Percentiles rank a stretch among this genome's conserved stretches.
These are phyloP conservation scores for Otocyon megalotis DNA, from an alignment of 2,113 vertebrate species.

Conservation along the genomic window DNA sequence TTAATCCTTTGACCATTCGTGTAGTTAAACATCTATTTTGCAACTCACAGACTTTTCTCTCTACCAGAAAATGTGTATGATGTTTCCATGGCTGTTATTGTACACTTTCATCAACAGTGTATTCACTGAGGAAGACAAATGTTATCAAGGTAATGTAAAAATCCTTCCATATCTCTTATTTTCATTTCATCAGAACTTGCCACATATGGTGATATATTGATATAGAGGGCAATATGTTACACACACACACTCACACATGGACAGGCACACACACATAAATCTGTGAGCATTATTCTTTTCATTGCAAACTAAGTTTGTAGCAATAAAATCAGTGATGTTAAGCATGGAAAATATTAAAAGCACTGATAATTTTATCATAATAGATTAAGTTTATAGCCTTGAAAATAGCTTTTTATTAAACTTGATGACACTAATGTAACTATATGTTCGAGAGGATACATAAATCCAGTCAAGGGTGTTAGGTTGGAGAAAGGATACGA, in stretches of 20 bases:
- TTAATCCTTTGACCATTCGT: not conserved
- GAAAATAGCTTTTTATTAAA: conserved; percentile 81
- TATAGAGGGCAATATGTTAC: conserved; percentile 47
- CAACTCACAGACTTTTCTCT: not conserved
- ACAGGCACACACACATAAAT: not conserved
- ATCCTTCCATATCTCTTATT: conserved; percentile 18
- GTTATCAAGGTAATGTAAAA: conserved; percentile 35
- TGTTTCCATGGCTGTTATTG: conserved; percentile 52
- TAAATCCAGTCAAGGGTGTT: conserved; percentile 75
- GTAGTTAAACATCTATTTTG: not conserved
- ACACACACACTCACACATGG: not conserved
- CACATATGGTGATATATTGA: conserved; percentile 42
- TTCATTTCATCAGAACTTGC: not conserved
- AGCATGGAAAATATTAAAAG: conserved; percentile 83
- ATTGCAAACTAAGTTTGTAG: conserved; percentile 72
- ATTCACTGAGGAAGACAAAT: conserved; percentile 77
- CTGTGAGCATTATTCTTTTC: conserved; percentile 70
- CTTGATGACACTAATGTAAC: conserved; percentile 54
- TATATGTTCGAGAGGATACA: conserved; percentile 58
- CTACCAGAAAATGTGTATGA: conserved; percentile 11
- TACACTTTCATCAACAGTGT: conserved; percentile 51
- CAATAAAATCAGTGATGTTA: conserved; percentile 83
- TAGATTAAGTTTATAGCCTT: conserved; percentile 84
- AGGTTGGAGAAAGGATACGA: not conserved
- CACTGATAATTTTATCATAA: conserved; percentile 82